phyloP scores from a whole-genome alignment of 2,888 invertebrate genomes.

The Volucella zonaria region DNA sequence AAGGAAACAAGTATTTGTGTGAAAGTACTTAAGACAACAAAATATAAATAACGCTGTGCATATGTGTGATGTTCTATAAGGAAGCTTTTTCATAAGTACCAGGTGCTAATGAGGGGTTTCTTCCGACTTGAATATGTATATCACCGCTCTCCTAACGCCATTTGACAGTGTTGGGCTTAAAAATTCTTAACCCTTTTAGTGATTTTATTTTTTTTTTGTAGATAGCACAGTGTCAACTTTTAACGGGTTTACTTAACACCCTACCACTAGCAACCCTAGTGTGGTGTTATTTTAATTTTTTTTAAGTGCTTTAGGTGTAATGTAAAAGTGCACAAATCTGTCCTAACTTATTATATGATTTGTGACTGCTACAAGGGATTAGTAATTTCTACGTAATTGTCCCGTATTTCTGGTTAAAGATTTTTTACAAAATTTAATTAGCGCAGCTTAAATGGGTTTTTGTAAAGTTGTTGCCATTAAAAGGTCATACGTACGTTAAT shows the following conservation, averaged over 20 bases:
- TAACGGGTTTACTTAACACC: background rate
- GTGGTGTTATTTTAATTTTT: background rate
- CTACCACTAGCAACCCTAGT: background rate
- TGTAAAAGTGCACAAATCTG: slow-evolving; percentile 9
- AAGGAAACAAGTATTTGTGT: slow-evolving; percentile 11
- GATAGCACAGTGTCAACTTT: slow-evolving; percentile 2
- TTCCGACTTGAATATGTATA: background rate
- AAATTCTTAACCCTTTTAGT: slow-evolving; percentile 16
- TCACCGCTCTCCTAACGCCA: background rate
- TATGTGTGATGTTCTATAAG: slow-evolving; percentile 4
- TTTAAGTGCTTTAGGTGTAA: background rate
- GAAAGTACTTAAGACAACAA: slow-evolving; percentile 9
- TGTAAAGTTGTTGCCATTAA: background rate
- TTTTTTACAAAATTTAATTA: slow-evolving; percentile 20
- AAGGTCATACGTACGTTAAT: too few species aligned
- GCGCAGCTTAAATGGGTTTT: background rate
- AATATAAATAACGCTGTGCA: slow-evolving; percentile 29
- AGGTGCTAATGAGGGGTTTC: slow-evolving; percentile 45
- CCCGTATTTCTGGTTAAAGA: background rate
- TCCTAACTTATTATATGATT: slow-evolving; percentile 23
- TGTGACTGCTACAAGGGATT: slow-evolving; percentile 33
- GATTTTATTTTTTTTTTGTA: slow-evolving; percentile 24
- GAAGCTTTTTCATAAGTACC: slow-evolving; percentile 22
- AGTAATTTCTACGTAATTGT: slow-evolving; percentile 7
- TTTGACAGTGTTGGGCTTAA: slow-evolving; percentile 26